Base-by-base conservation (phyloP, 2,113 vertebrate genomes). In the Halichoeres trimaculatus region DNA sequence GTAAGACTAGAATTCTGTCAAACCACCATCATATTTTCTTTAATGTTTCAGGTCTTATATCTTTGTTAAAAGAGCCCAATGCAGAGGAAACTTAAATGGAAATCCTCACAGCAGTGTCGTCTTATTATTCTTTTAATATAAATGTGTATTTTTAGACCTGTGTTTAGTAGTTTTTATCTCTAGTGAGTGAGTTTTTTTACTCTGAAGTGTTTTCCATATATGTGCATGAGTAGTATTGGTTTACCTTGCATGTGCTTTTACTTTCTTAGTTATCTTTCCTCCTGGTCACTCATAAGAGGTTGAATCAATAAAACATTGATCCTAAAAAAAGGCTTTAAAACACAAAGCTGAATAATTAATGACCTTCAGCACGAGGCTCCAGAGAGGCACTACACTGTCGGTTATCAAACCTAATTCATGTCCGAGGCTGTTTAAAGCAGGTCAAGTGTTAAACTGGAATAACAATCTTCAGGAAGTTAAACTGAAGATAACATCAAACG, bases 391-490 rank as follows among this genome's bases (percentile, higher is more conserved):
- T 8, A 8, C 11, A 4, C 3, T 30, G 38, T 4, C 23, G 24
- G 4, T 70, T 48, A 70, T 52, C 14, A 7, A 65, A 59, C 22
- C 10, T 10, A 30, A 51, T 40, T 67, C 35, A 38, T 14, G 65
- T 6, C 53, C 34, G 34, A 23, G 43, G 40, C 23, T 34, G 26
- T 74, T 78, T 61, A 63, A 80, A 81, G 48, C 71, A 64, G 50
- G 67, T 76, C 35, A 56, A 80, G 65, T 83, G 84, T 84, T 78
- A 72, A 81, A 78, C 34, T 55, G 70, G 55, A 74, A 68, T 12
- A 70, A 71, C 68, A 63, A 58, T 64, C 58, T 19, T 22, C 57
- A 55, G 64, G 85, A 84, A 69, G 85, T 74, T 72, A 17, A 56
- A 35, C 22, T 26, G 61, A 2, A 17, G 76, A 80, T 84, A 76